Evolutionary conservation across 2,113 vertebrate genomes (phyloP), one percentile per base, ranked within the genome.

Genomic region (Pachycephala philippinensis): DNA sequence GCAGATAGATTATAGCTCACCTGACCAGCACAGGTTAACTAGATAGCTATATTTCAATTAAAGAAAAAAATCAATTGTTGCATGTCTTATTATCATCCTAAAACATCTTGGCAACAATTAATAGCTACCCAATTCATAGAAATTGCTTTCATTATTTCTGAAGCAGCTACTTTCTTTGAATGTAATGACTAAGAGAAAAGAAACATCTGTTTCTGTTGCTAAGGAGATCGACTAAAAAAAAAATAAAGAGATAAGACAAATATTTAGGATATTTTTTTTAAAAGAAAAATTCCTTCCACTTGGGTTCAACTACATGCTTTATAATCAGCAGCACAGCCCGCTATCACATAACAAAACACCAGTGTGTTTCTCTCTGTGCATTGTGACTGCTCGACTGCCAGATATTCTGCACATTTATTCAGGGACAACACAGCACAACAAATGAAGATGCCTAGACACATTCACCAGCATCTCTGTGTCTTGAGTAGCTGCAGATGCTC

Each of bases 191-290:
- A 97, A 97, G 97, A 98, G 90, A 97, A 98, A 96, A 97, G 98
- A 98, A 98, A 97, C 98, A 98, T 97, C 98, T 98, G 97, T 97
- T 97, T 97, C 96, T 97, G 98, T 98, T 98, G 97, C 97, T 98
- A 98, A 96, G 98, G 98, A 97, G 95, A 98, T 87, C 33, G 68
- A 69, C 35, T 53, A 4, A 42, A 37, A 57, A 96, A 49, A 96
- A 94, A 75, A 74, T 81, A 94, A 85, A 79, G 69, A 97, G 93
- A 95, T 47, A 96, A 97, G 96, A 95, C 92, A 97, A 98, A 98
- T 97, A 98, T 97, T 96, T 95, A 96, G 94, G 95, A 71, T 97
- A 39, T 90, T 96, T 97, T 85, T 77, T 50, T 8, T 15, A 54
- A 89, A 77, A 61, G 30, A 54, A 98, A 94, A 97, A 96, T 86